These are phyloP conservation scores for Dendronephthya gigantea DNA, from an alignment of 64 coral and sea anemone genomes.

Conservation along the genomic window DNA sequence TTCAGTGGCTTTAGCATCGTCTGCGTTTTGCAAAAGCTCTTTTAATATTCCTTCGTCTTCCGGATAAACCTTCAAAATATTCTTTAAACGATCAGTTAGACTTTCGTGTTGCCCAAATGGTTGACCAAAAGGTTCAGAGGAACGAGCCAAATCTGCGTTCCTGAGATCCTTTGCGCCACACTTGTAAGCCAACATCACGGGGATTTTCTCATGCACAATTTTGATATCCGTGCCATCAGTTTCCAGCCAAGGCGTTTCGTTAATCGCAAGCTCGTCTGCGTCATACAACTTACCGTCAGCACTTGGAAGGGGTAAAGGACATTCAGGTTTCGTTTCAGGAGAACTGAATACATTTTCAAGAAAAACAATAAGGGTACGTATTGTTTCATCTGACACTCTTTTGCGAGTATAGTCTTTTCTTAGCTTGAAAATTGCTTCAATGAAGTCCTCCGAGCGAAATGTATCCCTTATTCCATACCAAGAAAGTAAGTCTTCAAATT, in stretches of 20 bases:
- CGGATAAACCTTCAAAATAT: neutral
- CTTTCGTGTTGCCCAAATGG: neutral
- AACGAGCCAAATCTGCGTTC: neutral
- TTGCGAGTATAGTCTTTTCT: neutral
- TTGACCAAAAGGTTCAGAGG: slow-evolving; percentile 17
- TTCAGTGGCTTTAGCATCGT: neutral
- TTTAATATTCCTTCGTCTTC: neutral
- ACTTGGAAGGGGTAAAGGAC: neutral
- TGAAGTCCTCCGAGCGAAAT: neutral
- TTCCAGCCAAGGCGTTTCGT: neutral
- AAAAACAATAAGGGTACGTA: neutral
- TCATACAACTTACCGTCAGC: neutral
- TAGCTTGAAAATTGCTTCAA: neutral
- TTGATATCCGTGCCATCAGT: neutral
- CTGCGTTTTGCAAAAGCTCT: neutral
- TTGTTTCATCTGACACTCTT: neutral
- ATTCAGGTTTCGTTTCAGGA: neutral
- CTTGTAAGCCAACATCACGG: neutral
- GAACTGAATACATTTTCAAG: neutral
- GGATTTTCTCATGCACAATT: neutral
- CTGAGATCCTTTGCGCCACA: neutral
- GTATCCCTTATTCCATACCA: neutral
- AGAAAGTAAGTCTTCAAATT: neutral
- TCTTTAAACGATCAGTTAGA: neutral
- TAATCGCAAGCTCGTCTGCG: neutral